Evolutionary conservation across 2,888 invertebrate genomes (phyloP).

Genomic region (Atherix ibis): DNA sequence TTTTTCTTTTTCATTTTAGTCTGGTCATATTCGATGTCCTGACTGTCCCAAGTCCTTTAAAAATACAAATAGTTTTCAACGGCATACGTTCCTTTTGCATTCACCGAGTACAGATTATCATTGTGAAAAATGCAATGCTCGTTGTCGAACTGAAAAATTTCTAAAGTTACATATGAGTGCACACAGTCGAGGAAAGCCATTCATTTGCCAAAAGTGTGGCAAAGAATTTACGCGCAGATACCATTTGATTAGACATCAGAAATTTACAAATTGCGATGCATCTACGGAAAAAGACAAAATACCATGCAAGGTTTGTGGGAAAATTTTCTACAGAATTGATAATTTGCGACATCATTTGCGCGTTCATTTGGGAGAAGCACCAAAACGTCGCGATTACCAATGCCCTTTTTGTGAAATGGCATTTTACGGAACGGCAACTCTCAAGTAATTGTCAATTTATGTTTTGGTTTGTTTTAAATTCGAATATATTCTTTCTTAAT

Average conservation of each 20-base stretch:
- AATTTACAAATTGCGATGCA: slow-evolving; percentile 25
- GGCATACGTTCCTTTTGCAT: slow-evolving; percentile 55
- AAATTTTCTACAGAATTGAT: slow-evolving; percentile 40
- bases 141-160: slow-evolving; percentile 44
- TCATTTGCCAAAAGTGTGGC: slow-evolving; percentile 49
- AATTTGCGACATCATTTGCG: slow-evolving; percentile 55
- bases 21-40: slow-evolving; percentile 33
- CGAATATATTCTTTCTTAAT: slow-evolving; percentile 2
- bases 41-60: slow-evolving; percentile 60
- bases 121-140: slow-evolving; percentile 50
- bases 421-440: slow-evolving; percentile 43
- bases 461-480: slow-evolving; percentile 4
- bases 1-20: slow-evolving; percentile 15
- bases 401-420: slow-evolving; percentile 51
- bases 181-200: slow-evolving; percentile 40
- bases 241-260: slow-evolving; percentile 43
- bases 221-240: slow-evolving; percentile 60
- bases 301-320: slow-evolving; percentile 31
- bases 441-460: slow-evolving; percentile 27
- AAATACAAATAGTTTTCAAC: slow-evolving; percentile 44
- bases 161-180: slow-evolving; percentile 51
- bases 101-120: slow-evolving; percentile 42
- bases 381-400: slow-evolving; percentile 39
- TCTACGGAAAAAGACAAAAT: slow-evolving; percentile 20
- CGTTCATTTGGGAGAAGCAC: slow-evolving; percentile 45